Percentiles rank a stretch among this genome's conserved stretches.
Conservation (phyloP, 2,113 vertebrate species). For the Mesembrinibis cayennensis region DNA sequence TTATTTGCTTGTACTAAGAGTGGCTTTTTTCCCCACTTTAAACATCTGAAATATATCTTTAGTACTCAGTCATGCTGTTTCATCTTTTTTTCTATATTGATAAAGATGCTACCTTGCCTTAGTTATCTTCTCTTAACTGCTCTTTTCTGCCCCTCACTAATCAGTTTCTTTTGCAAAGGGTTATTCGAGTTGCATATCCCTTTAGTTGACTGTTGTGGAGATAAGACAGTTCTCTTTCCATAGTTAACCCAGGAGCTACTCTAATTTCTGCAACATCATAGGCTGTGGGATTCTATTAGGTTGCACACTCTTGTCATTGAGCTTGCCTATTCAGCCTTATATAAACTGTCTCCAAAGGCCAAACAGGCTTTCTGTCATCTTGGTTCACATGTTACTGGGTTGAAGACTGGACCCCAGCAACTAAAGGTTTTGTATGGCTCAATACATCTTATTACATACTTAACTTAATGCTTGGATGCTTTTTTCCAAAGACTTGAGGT, state of each 20-base stretch:
- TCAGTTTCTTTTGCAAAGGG: not conserved
- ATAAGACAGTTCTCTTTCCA: not conserved
- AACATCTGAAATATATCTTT: not conserved
- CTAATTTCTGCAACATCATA: not conserved
- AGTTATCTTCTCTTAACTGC: not conserved
- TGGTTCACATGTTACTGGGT: rapidly evolving
- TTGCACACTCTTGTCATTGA: not conserved
- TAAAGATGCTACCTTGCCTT: not conserved
- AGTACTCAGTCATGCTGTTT: not conserved
- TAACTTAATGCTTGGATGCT: not conserved
- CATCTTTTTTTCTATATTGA: not conserved
- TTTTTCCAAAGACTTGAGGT: not conserved
- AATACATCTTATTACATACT: not conserved
- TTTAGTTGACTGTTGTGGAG: not conserved
- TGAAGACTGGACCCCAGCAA: not conserved
- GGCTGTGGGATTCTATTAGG: not conserved
- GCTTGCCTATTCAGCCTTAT: not conserved
- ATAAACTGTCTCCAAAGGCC: not conserved
- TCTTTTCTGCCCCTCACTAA: not conserved
- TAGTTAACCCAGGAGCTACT: not conserved
- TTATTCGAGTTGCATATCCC: not conserved
- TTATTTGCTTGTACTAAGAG: not conserved
- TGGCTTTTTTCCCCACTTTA: not conserved
- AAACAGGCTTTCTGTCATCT: not conserved
- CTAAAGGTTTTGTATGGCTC: not conserved